Evolutionary conservation across 2,888 invertebrate genomes (phyloP), one percentile per base, ranked within the genome.

Genomic region (Shargacucullia verbasci): DNA sequence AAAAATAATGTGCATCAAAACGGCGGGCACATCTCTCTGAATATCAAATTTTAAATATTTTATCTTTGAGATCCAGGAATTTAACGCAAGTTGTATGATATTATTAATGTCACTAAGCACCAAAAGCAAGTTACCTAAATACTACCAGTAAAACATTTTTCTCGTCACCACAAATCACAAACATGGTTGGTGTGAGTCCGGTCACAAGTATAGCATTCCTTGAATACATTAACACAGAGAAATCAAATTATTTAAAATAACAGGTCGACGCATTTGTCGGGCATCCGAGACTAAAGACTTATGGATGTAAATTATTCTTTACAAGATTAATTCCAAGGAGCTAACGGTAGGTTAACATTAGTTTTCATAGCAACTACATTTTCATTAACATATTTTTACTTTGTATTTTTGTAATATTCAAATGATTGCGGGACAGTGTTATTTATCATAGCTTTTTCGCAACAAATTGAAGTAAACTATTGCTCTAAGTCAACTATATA

Each of bases 221-320:
- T 55, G 70, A 69, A 72, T 73, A 68, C 37, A 72, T 71, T 72
- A 64, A 68, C 58, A 57, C 43, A 29, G 33, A 38, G 41, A 56
- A 33, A 39, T 39, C 38, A 53, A 70, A 62, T 73, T 40, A 66
- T 72, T 68, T 39, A 59, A 59, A 65, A 44, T 38, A 53, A 47
- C 53, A 46, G 13, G n/a, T 29, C 14, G 12, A 35, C 7, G 39
- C 37, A 52, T 55, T 48, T 52, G 53, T 34, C 10, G 27, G 37
- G 33, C 50, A 56, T 45, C 47, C 47, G 40, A 40, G 55, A 45
- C 58, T 52, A 45, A 59, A 47, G 12, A 27, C 27, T 25, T 29
- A 29, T 6, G 29, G 29, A 34, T 33, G 14, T 35, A 54, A 64
- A 61, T 59, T 59, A 45, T 65, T 72, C 53, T 44, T 39, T 5